A percentile compares a stretch with the other conserved stretches of the same genome.
Conservation (phyloP, 2,113 vertebrate species). For the Chaetodon trifascialis region DNA sequence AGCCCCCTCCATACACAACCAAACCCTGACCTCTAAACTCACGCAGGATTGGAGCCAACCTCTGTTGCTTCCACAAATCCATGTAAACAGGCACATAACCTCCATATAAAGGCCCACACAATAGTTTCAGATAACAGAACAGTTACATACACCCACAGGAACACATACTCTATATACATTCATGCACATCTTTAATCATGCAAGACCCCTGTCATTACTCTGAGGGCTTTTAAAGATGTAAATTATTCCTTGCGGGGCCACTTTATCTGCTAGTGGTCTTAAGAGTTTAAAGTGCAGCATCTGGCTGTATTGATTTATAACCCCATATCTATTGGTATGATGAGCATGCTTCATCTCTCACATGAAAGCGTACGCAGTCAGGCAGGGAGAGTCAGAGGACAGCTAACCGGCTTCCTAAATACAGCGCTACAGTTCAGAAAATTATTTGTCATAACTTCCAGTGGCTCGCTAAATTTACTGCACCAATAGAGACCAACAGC, state of each 20-base stretch:
- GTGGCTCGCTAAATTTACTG: slow-evolving; percentile 14
- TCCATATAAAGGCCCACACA: not conserved
- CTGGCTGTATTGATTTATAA: slow-evolving; percentile 66
- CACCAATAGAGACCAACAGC: not conserved
- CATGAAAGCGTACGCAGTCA: not conserved
- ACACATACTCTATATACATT: not conserved
- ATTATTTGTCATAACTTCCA: slow-evolving; percentile 37
- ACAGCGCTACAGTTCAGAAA: not conserved
- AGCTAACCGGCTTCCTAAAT: not conserved
- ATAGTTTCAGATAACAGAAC: not conserved
- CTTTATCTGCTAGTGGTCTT: slow-evolving; percentile 72
- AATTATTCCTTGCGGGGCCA: slow-evolving; percentile 57
- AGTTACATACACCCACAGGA: not conserved
- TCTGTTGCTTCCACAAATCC: slow-evolving; percentile 1
- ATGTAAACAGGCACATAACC: slow-evolving; percentile 7
- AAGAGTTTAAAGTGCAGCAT: slow-evolving; percentile 64
- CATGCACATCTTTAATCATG: slow-evolving; percentile 7
- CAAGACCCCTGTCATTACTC: slow-evolving; percentile 44
- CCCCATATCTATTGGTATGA: slow-evolving; percentile 51
- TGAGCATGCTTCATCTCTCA: slow-evolving; percentile 23
- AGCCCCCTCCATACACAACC: not conserved
- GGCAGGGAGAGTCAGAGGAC: not conserved
- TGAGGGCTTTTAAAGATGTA: slow-evolving; percentile 74
- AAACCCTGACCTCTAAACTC: slow-evolving; percentile 9
- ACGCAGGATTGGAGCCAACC: slow-evolving; percentile 21